Conservation (phyloP, 92 coral and sea anemone species). For the Micromussa lordhowensis region DNA sequence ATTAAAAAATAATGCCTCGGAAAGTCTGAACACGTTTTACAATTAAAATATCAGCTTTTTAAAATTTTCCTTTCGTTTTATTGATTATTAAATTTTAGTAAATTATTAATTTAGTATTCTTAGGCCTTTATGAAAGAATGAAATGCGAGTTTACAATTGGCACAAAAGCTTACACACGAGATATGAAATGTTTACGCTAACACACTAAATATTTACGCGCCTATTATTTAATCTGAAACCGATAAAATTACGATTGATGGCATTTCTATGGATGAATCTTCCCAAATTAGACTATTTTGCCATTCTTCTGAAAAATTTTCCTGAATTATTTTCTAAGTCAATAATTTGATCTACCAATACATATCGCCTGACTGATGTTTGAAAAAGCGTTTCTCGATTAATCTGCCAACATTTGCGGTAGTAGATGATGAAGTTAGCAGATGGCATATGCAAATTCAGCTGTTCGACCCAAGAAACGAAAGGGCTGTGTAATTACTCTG, state of each 20-base stretch:
- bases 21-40: neutral
- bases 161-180: neutral
- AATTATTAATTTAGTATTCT: neutral
- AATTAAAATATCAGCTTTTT: neutral
- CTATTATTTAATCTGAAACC: neutral
- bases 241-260: neutral
- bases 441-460: constrained; percentile 9
- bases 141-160: neutral
- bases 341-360: neutral
- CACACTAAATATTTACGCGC: neutral
- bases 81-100: neutral
- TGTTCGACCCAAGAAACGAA: neutral
- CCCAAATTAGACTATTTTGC: neutral
- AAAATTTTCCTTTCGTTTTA: neutral
- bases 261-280: neutral
- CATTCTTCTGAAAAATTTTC: neutral
- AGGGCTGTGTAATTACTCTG: neutral
- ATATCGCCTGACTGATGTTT: neutral
- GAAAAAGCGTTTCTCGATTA: neutral
- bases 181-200: neutral
- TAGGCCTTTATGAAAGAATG: neutral
- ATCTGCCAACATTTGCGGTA: neutral
- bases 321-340: neutral
- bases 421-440: neutral
- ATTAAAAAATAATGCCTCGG: neutral